Conservation (phyloP, 2,888 invertebrate species). For the Leptinotarsa haldemani region DNA sequence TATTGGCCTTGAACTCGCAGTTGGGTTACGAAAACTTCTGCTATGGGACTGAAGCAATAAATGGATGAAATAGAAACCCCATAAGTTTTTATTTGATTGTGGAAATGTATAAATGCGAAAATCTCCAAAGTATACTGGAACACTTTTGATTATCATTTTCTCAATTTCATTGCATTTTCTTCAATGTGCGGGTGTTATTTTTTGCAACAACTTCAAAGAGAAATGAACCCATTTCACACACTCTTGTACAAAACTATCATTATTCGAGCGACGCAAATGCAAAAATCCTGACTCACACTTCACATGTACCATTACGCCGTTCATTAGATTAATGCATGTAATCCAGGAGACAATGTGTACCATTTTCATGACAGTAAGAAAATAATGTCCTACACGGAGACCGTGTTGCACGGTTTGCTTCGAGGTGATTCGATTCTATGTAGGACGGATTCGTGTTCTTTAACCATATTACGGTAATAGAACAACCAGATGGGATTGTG, state of each 20-base stretch:
- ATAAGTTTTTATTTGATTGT: no score
- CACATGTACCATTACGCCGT: not conserved
- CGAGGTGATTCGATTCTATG: constrained; percentile 24
- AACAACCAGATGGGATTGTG: constrained; percentile 15
- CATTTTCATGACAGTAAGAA: constrained; percentile 53
- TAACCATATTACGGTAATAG: constrained; percentile 24
- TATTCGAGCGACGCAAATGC: not conserved
- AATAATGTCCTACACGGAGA: constrained; percentile 52
- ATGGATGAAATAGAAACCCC: no score
- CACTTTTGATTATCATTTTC: no score
- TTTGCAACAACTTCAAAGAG: not conserved
- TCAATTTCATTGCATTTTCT: not conserved
- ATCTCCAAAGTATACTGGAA: no score
- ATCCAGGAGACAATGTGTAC: constrained; percentile 13
- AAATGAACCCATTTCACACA: not conserved
- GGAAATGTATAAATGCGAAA: no score
- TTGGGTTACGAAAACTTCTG: no score
- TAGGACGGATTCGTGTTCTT: constrained; percentile 22
- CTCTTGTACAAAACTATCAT: not conserved
- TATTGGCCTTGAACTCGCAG: no score
- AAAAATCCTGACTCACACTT: constrained; percentile 9
- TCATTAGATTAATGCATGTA: constrained; percentile 20
- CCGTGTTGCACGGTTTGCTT: constrained; percentile 40
- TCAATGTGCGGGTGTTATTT: not conserved
- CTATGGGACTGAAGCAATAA: no score